Evolutionary conservation across 2,113 vertebrate genomes (phyloP).

Genomic region (Lampris incognitus): DNA sequence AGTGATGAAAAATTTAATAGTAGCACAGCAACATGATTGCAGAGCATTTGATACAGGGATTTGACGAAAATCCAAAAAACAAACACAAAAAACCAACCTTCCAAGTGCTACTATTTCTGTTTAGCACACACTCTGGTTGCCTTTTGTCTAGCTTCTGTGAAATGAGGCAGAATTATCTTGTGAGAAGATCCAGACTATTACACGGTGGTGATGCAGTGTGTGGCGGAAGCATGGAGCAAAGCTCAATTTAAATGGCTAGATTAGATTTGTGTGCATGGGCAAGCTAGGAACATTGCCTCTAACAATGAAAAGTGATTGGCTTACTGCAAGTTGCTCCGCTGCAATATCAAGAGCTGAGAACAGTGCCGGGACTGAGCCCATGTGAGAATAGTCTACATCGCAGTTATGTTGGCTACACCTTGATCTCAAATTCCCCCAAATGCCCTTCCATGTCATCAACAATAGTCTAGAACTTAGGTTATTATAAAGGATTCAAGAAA

Average conservation of each 20-base stretch:
- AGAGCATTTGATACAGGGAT: conserved; percentile 9
- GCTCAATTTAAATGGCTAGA: conserved; percentile 72
- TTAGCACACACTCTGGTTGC: conserved; percentile 13
- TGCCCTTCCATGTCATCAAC: background rate
- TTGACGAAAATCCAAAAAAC: conserved; percentile 27
- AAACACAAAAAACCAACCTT: conserved; percentile 8
- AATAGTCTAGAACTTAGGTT: background rate
- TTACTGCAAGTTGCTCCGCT: conserved; percentile 39
- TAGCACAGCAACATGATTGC: background rate
- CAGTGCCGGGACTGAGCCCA: conserved; percentile 10
- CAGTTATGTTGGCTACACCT: conserved; percentile 14
- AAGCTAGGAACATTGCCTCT: conserved; percentile 57
- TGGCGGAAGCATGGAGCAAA: conserved; percentile 54
- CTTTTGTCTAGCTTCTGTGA: conserved; percentile 39
- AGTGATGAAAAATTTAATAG: conserved; percentile 1
- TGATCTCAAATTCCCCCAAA: background rate
- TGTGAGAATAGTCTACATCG: conserved; percentile 31
- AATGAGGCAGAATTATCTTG: conserved; percentile 68
- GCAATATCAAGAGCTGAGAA: conserved; percentile 6
- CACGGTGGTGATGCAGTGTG: conserved; percentile 62
- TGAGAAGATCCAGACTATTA: conserved; percentile 73
- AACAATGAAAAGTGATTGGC: conserved; percentile 55
- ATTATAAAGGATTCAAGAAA: background rate
- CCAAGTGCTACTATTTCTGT: background rate
- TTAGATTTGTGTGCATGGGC: conserved; percentile 71